Percentiles rank a stretch among this genome's conserved stretches.
Conservation (phyloP, 2,888 invertebrate genomes). For the Scaptomyza tumidula region DNA sequence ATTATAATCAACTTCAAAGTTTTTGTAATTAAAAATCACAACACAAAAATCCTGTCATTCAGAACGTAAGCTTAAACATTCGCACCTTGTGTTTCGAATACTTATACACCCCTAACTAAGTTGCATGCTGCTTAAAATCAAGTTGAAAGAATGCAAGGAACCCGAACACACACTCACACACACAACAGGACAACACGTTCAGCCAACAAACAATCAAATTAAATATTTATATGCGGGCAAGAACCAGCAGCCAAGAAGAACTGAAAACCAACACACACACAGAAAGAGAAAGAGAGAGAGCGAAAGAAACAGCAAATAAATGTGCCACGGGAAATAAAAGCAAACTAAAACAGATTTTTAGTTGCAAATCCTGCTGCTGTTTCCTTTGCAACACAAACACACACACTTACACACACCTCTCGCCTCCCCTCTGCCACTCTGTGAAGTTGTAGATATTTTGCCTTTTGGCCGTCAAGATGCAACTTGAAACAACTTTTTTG, state of each 20-base stretch:
- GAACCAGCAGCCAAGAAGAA: constrained; percentile 51
- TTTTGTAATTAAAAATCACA: neutral
- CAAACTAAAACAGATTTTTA: constrained; percentile 54
- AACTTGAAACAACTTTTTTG: constrained; percentile 55
- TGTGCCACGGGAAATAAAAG: constrained; percentile 43
- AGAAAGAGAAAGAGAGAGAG: neutral
- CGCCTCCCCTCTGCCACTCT: constrained; percentile 1
- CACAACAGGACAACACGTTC: constrained; percentile 21
- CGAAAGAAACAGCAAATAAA: constrained; percentile 46
- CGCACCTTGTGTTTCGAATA: constrained; percentile 16
- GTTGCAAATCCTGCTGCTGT: constrained; percentile 30
- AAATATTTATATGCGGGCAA: constrained; percentile 76
- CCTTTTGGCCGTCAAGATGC: constrained; percentile 56
- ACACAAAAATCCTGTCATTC: constrained; percentile 6
- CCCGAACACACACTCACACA: neutral
- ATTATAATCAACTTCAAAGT: neutral
- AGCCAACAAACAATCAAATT: constrained; percentile 69
- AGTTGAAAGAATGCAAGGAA: constrained; percentile 36
- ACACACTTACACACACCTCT: neutral
- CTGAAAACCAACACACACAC: constrained; percentile 19
- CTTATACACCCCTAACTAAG: neutral
- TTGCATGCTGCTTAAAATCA: constrained; percentile 5
- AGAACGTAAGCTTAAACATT: constrained; percentile 9
- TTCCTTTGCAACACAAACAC: neutral
- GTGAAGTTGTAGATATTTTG: constrained; percentile 48